Conservation (phyloP, 2,888 invertebrate species). For the Rotaria sp. region DNA sequence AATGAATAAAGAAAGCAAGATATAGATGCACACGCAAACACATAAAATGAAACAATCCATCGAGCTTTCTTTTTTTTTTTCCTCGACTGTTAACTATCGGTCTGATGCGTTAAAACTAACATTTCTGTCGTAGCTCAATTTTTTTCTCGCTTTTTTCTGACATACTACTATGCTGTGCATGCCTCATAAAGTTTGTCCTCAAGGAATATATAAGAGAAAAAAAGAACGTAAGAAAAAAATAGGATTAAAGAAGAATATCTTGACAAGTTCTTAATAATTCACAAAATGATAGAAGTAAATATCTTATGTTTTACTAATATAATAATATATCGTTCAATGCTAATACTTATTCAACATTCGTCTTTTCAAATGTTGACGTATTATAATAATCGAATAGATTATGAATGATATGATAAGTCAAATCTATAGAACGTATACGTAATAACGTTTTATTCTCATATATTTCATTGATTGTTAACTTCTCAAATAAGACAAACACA, state of each 20-base stretch:
- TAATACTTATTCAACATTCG: background rate
- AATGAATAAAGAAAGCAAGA: background rate
- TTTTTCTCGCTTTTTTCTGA: background rate
- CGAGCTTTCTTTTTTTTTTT: background rate
- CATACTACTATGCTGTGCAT: background rate
- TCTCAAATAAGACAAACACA: background rate
- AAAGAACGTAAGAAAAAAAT: background rate
- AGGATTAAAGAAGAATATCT: background rate
- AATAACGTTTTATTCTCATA: too few relatives aligned
- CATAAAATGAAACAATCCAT: background rate
- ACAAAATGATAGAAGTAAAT: background rate
- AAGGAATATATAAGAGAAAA: background rate
- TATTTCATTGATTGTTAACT: too few relatives aligned
- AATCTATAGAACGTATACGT: background rate
- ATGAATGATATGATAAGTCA: background rate
- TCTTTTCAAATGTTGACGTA: background rate
- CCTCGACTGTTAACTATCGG: background rate
- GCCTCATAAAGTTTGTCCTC: background rate
- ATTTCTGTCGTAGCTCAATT: background rate
- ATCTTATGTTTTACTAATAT: background rate
- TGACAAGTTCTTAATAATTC: background rate
- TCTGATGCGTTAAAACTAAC: background rate
- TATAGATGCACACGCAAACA: background rate
- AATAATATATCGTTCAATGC: background rate
- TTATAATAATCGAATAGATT: background rate